Base-by-base conservation (phyloP, 2,797 vertebrate species). In the Dryobates pubescens region DNA sequence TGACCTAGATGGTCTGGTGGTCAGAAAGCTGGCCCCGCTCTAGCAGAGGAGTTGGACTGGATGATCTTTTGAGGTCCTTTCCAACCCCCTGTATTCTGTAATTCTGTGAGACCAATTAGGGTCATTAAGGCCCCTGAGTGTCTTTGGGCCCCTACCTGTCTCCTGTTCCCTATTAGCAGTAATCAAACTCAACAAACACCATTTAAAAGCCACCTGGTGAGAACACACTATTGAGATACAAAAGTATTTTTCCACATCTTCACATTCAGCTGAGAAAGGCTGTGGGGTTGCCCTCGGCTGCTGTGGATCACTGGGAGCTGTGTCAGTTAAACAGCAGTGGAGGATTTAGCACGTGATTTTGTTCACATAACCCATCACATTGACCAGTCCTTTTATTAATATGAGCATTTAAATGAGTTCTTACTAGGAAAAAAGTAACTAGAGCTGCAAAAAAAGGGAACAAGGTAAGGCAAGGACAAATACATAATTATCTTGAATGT, bases 401-500 rank as follows among this genome's bases (percentile, higher is more conserved):
- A 58, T 38, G 53, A 94, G 82, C 27, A 84, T 92, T 94, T 90
- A 93, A 95, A 95, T 85, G 67, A 82, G 34, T 47, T 85, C 49
- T 81, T 84, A 69, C 27, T 77, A 49, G 45, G 70, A 74, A 91
- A 94, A 93, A 82, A 56, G 54, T 88, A 93, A 91, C 82, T 86
- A 38, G 89, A 92, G 43, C 80, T 95, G 86, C 65, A 95, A 87
- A 70, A 92, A 93, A 93, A 84, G 86, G 63, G 76, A 82, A 30
- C 61, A 94, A 96, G 88, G 86, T 93, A 96, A 96, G 81, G 69
- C 89, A 96, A 96, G 94, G 95, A 95, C 94, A 97, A 97, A 94
- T 88, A 68, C 73, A 89, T 95, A 97, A 96, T 96, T 97, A 96
- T 86, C 78, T 84, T 56, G 38, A 94, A 89, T 71, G 91, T 86